These are phyloP conservation scores for Dinocampus coccinellae DNA, from an alignment of 2,888 invertebrate species.

Conservation along the genomic window DNA sequence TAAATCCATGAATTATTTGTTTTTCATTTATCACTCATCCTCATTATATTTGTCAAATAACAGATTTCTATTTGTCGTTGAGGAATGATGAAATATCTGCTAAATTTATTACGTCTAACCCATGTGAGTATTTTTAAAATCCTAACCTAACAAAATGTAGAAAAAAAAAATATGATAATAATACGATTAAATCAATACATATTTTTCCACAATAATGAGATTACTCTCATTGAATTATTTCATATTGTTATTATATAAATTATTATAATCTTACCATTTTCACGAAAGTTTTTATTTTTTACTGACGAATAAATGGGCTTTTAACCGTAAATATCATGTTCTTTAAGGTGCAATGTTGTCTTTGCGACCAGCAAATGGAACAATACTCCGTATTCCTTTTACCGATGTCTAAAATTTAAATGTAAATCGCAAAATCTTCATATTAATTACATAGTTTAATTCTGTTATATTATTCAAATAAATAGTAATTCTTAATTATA, in stretches of 20 bases:
- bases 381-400: constrained; percentile 87
- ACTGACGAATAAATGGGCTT: background rate
- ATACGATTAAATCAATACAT: too few relatives aligned
- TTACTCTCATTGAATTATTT: too few relatives aligned
- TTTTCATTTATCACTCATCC: background rate
- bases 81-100: too few relatives aligned
- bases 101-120: too few relatives aligned
- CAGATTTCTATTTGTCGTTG: too few relatives aligned
- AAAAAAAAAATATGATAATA: too few relatives aligned
- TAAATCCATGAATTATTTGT: background rate
- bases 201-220: too few relatives aligned
- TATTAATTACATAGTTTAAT: constrained; percentile 34
- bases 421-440: constrained; percentile 40
- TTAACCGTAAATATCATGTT: background rate
- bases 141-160: too few relatives aligned
- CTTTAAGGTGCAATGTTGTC: constrained; percentile 72
- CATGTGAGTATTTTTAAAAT: too few relatives aligned
- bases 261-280: background rate
- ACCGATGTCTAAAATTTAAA: constrained; percentile 82
- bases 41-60: background rate
- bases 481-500: constrained; percentile 27
- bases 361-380: constrained; percentile 82
- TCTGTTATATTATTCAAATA: background rate
- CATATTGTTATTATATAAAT: too few relatives aligned
- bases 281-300: too few relatives aligned